phyloP scores from a whole-genome alignment of 2,797 vertebrate species.

The Labeo calbasu region DNA sequence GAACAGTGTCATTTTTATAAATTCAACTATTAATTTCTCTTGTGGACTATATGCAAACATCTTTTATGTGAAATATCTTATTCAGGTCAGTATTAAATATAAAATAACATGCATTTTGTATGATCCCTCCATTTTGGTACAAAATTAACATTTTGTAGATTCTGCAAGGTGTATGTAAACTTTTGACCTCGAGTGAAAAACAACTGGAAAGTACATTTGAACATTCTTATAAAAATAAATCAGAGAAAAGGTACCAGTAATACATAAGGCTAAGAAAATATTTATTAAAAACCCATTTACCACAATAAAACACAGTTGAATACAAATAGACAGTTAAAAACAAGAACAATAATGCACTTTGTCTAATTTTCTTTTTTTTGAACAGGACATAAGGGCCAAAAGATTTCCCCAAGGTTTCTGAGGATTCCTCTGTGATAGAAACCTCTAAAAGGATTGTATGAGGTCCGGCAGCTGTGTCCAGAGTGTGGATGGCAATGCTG shows the following conservation, averaged over 20 bases:
- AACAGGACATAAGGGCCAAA: slow-evolving; percentile 69
- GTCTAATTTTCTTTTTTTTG: slow-evolving; percentile 75
- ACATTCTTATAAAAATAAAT: neutral
- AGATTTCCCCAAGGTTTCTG: slow-evolving; percentile 77
- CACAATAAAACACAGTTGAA: slow-evolving; percentile 8
- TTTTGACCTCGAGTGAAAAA: neutral
- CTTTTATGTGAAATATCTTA: no score
- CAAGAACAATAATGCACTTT: neutral
- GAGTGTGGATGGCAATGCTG: slow-evolving; percentile 71
- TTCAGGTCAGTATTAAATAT: no score
- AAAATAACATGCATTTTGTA: no score
- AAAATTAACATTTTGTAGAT: no score
- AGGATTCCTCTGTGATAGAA: slow-evolving; percentile 77
- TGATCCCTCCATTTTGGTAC: no score
- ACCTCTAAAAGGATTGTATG: slow-evolving; percentile 69
- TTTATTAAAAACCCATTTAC: slow-evolving; percentile 39
- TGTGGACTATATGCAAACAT: no score
- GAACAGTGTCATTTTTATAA: no score
- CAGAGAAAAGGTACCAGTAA: neutral
- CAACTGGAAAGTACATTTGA: neutral
- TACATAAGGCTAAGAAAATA: neutral
- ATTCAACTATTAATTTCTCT: no score
- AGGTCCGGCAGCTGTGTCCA: slow-evolving; percentile 55
- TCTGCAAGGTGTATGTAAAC: no score
- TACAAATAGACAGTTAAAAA: neutral